Conservation (phyloP, 1,140 invertebrate genomes). For the Triops longicaudatus region DNA sequence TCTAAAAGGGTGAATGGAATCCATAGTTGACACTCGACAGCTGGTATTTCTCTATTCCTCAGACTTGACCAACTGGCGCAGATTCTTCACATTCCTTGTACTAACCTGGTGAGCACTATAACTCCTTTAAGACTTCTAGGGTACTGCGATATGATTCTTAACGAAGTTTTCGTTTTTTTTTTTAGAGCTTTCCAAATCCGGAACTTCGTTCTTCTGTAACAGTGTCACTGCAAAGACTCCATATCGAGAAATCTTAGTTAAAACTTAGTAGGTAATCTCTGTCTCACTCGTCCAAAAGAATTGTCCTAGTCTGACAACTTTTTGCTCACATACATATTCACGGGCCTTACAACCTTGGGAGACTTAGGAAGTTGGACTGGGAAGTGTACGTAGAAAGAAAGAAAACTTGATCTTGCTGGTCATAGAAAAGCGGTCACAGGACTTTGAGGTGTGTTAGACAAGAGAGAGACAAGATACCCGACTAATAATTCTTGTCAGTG, state of each 20-base stretch:
- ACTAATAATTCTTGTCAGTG: conserved; percentile 15
- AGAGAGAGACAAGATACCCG: conserved; percentile 6
- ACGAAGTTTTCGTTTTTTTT: too few species aligned
- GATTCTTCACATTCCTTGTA: background rate
- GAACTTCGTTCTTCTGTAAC: background rate
- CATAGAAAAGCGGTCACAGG: conserved; percentile 9
- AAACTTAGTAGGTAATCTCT: background rate
- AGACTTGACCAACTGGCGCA: background rate
- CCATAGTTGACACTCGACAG: background rate
- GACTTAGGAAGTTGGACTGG: background rate
- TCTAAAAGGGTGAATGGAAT: background rate
- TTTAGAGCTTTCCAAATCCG: background rate
- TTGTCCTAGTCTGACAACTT: background rate
- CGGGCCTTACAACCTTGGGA: background rate
- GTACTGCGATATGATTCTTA: background rate
- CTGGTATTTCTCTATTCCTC: background rate
- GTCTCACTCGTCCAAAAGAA: background rate
- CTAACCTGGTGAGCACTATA: background rate
- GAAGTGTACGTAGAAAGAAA: background rate
- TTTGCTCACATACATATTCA: background rate
- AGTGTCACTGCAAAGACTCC: background rate
- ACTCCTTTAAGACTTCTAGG: background rate
- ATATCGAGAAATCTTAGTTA: background rate
- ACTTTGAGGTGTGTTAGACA: conserved; percentile 9
- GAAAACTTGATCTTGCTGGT: background rate